Base-by-base conservation (phyloP, 2,888 invertebrate species). In the Pheosia gnoma region DNA sequence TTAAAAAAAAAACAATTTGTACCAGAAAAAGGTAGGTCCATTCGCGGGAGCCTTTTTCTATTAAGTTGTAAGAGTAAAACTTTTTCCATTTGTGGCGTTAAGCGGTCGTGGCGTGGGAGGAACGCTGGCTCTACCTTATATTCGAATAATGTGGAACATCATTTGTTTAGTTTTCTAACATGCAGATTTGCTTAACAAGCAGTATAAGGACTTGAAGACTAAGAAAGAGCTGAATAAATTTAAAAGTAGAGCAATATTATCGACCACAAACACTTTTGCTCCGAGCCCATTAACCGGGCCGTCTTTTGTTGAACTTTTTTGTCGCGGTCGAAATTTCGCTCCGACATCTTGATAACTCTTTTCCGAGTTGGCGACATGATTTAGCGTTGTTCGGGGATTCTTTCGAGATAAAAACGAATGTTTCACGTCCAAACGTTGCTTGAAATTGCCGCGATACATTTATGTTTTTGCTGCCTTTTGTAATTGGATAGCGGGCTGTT, bases 301-400 rank as follows among this genome's bases (percentile, higher is more conserved):
- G 7, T 60, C 54, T 60, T 70, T 67, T 67, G 65, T 53, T 49
- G 52, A 68, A 75, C 65, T 72, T 78, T 74, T 55, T 72, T 75
- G 66, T 62, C 66, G 64, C 43, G 41, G 53, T 59, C 49, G 59
- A 67, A 70, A 71, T 69, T 74, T 70, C 63, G 60, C 25, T 57
- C 66, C 63, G 68, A 69, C 79, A 82, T 82, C 82, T 81, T 82
- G 83, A 82, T 82, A 83, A 82, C 79, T 80, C 80, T 81, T 81
- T 75, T 72, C 68, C 73, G 75, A 72, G 71, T 72, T 66, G 70
- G 65, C 75, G 70, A 71, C 80, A 81, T 82, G 81, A 83, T 82
- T 83, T 81, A 83, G 67, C 70, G 73, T 63, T 76, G 76, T 81
- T 59, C 63, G 62, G 61, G 67, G 59, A 70, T 76, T 71, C 75